Evolutionary conservation across 1,140 invertebrate species (phyloP), one percentile per base, ranked within the genome.

Genomic region (Pissodes strobi): DNA sequence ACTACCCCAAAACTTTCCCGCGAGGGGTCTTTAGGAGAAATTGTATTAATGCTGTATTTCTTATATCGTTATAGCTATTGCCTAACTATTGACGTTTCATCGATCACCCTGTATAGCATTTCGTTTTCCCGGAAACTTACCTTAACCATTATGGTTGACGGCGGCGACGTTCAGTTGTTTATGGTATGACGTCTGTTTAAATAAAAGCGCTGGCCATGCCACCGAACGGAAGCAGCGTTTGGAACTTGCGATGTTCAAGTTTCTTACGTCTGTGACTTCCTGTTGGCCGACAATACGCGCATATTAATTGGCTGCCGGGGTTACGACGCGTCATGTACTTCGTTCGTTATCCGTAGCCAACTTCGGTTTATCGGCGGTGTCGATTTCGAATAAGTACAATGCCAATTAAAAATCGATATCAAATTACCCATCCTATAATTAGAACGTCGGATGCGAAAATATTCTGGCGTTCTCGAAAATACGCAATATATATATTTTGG

Each of bases 211-310:
- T 23, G 51, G 25, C 27, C 53, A 56, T 56, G 53, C 53, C 53
- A 43, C 18, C 18, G 41, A 58, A 45, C 56, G 56, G 56, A 58
- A 58, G 41, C 43, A 56, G 37, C 18, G 46, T 49, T 49, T 49
- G 18, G 22, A 22, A 25, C 46, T 22, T 22, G 46, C 46, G 37
- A 56, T 43, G 53, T 56, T 56, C 53, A 46, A 58, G 56, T 58
- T 58, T 58, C 56, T 58, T 58, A 58, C 56, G 56, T 58, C 56
- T 46, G 41, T 58, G 56, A 58, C 56, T 58, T 58, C 56, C 56
- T 58, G 56, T 34, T 23, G 23, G 9, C 8, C 18, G 56, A 58
- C 56, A 58, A 58, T 58, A 41, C 41, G 27, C 41, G 56, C 39
- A 58, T 58, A 58, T 41, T 58, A 58, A 58, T 58, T 25, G 10